Evolutionary conservation across 1,140 invertebrate species (phyloP), one percentile per base, ranked within the genome.

Genomic region (Papilio aristodemus): DNA sequence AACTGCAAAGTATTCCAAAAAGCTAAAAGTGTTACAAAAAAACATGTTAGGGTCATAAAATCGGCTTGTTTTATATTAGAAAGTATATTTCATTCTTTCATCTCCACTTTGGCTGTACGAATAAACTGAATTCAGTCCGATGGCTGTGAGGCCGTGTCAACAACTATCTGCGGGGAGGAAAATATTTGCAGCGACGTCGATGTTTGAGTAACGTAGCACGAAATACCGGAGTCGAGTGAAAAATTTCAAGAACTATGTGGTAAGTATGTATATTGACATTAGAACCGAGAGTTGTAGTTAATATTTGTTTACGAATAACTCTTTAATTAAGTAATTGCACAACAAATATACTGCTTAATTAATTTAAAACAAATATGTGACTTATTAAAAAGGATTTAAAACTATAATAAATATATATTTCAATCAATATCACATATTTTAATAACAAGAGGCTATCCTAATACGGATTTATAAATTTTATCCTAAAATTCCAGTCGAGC

Each of bases 191-290:
- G 50, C 19, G 37, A 43, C 62, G 39, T 68, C 41, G 38, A 54
- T 72, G 71, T 75, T 75, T 75, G 73, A 72, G 60, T 70, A 70
- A 67, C 68, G 62, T 75, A 73, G 71, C 66, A 70, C 71, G 69
- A 69, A 67, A 57, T 69, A 62, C 54, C 7, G 19, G 58, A 59
- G 38, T 67, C 22, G 36, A 37, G 39, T 22, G 22, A 5, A 59
- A 59, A 57, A 70, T 59, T 46, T 64, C 62, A 43, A 41, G 3
- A 64, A 43, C 38, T 43, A 32, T 64, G 14, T 36, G 58, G 7
- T 62, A 37, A n/a, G n/a, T 62, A 36, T 38, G 14, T 8, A n/a
- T 36, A 17, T 36, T 57, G 50, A 27, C 10, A 11, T 57, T 57
- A 22, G 22, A 57, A 57, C 2, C 17, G 19, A 25, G 39, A 41